phyloP scores from a whole-genome alignment of 1,140 invertebrate species.

The Drosophila bipectinata region DNA sequence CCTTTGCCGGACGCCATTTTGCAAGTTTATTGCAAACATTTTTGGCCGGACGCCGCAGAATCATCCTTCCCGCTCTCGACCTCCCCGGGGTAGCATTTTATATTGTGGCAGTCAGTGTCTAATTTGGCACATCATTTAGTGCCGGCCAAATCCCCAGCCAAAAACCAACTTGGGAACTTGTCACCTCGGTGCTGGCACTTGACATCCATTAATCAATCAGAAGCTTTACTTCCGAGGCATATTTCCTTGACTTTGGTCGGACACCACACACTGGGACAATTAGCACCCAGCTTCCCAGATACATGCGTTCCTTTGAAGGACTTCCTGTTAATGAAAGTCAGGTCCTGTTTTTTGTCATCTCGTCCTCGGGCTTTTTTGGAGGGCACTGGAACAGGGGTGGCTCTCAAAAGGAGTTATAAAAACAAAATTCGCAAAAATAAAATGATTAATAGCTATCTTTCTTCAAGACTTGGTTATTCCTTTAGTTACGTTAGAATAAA shows the following conservation, averaged over 20 bases:
- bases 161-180: conserved; percentile 64
- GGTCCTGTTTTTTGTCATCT: conserved; percentile 18
- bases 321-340: conserved; percentile 59
- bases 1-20: conserved; percentile 69
- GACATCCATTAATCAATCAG: conserved; percentile 78
- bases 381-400: not conserved
- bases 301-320: conserved; percentile 51
- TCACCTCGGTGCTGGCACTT: conserved; percentile 65
- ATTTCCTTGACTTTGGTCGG: conserved; percentile 26
- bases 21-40: conserved; percentile 70
- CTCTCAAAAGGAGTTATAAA: not conserved
- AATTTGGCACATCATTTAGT: conserved; percentile 78
- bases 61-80: not conserved
- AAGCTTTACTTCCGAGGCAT: conserved; percentile 31
- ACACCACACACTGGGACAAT: conserved; percentile 47
- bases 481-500: not conserved
- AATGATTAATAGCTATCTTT: too few species aligned
- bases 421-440: too few species aligned
- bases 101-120: conserved; percentile 20
- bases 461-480: not conserved
- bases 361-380: conserved; percentile 27
- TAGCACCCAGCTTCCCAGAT: conserved; percentile 49
- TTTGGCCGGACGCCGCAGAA: conserved; percentile 26
- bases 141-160: conserved; percentile 39
- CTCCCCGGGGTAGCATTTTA: not conserved